These are phyloP conservation scores for Lagria hirta DNA, from an alignment of 2,888 invertebrate species.

Conservation along the genomic window DNA sequence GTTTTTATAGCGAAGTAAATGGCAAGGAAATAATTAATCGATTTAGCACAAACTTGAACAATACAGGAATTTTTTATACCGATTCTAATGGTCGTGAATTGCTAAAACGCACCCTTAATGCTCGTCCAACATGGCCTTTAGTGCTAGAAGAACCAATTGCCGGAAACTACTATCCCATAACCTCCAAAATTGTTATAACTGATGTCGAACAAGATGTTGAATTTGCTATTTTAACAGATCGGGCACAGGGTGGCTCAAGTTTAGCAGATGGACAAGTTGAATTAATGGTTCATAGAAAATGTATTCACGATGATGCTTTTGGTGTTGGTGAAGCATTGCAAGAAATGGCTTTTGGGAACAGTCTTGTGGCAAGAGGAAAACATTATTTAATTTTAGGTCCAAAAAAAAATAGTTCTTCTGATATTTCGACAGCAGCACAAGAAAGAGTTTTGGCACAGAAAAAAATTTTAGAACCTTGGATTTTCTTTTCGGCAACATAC, in stretches of 20 bases:
- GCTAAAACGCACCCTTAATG: slow-evolving; percentile 66
- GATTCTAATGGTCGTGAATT: slow-evolving; percentile 91
- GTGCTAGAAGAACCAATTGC: slow-evolving; percentile 57
- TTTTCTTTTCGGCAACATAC: slow-evolving; percentile 12
- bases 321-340: slow-evolving; percentile 90
- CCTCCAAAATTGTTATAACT: slow-evolving; percentile 62
- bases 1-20: slow-evolving; percentile 8
- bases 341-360: slow-evolving; percentile 69
- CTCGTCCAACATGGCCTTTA: slow-evolving; percentile 53
- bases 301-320: slow-evolving; percentile 83
- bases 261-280: slow-evolving; percentile 7
- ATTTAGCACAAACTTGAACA: slow-evolving; percentile 60
- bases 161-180: slow-evolving; percentile 75
- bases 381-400: slow-evolving; percentile 38
- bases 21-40: slow-evolving; percentile 73
- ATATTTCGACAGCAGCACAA: slow-evolving; percentile 40
- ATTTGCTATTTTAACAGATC: slow-evolving; percentile 61
- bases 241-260: slow-evolving; percentile 60
- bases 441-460: slow-evolving; percentile 57
- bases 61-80: slow-evolving; percentile 74
- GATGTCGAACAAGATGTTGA: slow-evolving; percentile 53
- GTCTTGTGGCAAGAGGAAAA: slow-evolving; percentile 67
- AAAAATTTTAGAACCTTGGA: slow-evolving; percentile 59
- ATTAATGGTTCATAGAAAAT: slow-evolving; percentile 72
- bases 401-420: slow-evolving; percentile 1